Base-by-base conservation (phyloP, 2,888 invertebrate genomes). In the Cantharis rufa region DNA sequence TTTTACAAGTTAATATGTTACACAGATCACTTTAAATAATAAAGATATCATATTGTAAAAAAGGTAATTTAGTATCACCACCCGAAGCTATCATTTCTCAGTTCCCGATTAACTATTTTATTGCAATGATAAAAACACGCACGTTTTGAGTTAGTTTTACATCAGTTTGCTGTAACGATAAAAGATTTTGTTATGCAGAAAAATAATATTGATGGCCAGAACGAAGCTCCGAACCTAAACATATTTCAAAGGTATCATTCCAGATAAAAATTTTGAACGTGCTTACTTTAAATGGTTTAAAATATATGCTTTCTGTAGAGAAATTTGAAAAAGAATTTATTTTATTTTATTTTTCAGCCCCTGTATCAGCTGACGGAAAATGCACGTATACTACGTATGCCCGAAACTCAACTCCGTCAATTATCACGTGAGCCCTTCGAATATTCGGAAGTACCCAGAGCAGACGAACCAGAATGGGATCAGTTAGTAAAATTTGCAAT, bases 381-480 rank as follows among this genome's bases (percentile, higher is more conserved):
- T 85, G 94, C 94, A 0, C 90, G 93, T 16, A 90, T 95, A 2
- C 89, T 93, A 7, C 91, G 93, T 72, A 91, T 95, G 88, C 91
- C 92, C 0, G 92, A 93, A 76, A 90, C 91, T 0, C 92, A 95
- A 83, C 91, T 95, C 5, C 89, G 94, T 16, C 92, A 93, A 2
- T 87, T 95, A 15, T 86, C 90, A n/a, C 91, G 91, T 32, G 94
- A 95, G 82, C 93, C 94, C 1, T 94, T 92, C 80, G 94, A 95
- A 85, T 93, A 92, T 83, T 92, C 94, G 10, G 91, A 93, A 11
- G 91, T 92, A 81, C 91, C 94, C 0, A 90, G 94, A 73, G 90
- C 93, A 27, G 92, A 92, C 13, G 95, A 95, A 82, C 91, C 93
- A 0, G 95, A 95, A 86, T 96, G 95, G 95, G 95, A 95, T 84